Conservation (phyloP, 2,113 vertebrate species). For the Upupa epops region DNA sequence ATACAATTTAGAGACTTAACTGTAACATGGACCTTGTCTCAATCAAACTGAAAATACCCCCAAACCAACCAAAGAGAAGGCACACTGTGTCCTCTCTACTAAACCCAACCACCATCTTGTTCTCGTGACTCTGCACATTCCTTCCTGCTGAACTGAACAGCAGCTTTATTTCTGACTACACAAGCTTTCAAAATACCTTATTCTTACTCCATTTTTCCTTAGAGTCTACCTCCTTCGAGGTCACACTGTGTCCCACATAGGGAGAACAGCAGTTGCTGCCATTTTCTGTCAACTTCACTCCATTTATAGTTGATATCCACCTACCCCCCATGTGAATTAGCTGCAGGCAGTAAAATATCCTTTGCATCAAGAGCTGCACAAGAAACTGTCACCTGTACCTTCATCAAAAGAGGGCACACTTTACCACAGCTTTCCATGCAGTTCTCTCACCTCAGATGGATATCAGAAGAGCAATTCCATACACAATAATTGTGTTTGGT, state of each 20-base stretch:
- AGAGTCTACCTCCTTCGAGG: neutral
- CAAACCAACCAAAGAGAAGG: neutral
- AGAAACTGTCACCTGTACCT: neutral
- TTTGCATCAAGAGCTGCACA: neutral
- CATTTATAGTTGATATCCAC: neutral
- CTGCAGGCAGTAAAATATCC: neutral
- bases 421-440: neutral
- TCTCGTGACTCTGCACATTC: neutral
- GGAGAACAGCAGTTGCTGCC: neutral
- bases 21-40: neutral
- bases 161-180: neutral
- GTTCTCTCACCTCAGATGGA: neutral
- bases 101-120: neutral
- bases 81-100: neutral
- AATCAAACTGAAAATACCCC: neutral
- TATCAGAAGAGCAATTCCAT: neutral
- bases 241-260: fast-evolving
- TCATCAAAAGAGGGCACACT: neutral
- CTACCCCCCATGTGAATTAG: neutral
- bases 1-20: neutral
- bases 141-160: neutral
- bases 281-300: neutral
- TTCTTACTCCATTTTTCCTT: neutral
- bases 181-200: neutral
- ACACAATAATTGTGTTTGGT: neutral